Evolutionary conservation across 1,140 invertebrate species (phyloP).

Genomic region (Papilio aristodemus): DNA sequence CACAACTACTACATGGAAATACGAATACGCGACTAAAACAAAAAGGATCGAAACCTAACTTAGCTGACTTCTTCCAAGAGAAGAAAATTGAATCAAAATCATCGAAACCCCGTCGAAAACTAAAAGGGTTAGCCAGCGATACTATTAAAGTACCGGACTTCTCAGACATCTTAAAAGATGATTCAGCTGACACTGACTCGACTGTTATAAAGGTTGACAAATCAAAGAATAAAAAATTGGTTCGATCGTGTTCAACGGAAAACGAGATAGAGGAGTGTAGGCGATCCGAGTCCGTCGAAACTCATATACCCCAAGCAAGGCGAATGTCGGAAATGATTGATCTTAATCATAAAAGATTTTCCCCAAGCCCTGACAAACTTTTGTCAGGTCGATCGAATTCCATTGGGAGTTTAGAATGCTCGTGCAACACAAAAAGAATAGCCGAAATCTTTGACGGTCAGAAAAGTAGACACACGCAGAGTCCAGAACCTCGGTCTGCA

Average conservation of each 20-base stretch:
- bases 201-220: conserved; percentile 44
- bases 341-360: conserved; percentile 42
- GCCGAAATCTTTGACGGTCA: conserved; percentile 60
- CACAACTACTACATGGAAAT: conserved; percentile 54
- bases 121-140: conserved; percentile 62
- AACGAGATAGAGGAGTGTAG: conserved; percentile 40
- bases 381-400: conserved; percentile 55
- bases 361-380: conserved; percentile 50
- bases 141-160: conserved; percentile 57
- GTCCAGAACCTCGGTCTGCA: conserved; percentile 48
- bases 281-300: conserved; percentile 50
- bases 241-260: conserved; percentile 38
- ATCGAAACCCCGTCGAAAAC: conserved; percentile 47
- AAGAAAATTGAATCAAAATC: conserved; percentile 42
- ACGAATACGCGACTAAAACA: conserved; percentile 47
- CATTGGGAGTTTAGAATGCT: conserved; percentile 51
- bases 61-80: conserved; percentile 54
- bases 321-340: conserved; percentile 53
- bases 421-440: conserved; percentile 56
- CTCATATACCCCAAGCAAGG: conserved; percentile 37
- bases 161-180: conserved; percentile 52
- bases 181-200: conserved; percentile 56
- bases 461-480: conserved; percentile 53
- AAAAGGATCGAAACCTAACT: conserved; percentile 42
- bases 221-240: conserved; percentile 42